These are phyloP conservation scores for Datnioides undecimradiatus DNA, from an alignment of 2,113 vertebrate species.

Conservation along the genomic window DNA sequence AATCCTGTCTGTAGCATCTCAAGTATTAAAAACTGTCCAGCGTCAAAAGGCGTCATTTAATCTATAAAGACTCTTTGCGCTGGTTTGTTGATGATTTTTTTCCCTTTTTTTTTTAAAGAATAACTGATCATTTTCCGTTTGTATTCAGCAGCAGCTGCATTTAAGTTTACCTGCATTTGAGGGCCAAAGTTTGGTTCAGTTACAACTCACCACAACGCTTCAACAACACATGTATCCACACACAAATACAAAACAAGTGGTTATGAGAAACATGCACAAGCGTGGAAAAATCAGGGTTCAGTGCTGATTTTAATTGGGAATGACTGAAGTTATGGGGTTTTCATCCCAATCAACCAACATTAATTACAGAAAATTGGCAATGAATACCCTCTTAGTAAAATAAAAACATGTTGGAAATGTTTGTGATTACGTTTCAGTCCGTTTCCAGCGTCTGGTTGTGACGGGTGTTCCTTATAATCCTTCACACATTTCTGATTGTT, in stretches of 20 bases:
- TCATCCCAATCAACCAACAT: not conserved
- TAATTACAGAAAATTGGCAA: not conserved
- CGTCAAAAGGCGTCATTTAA: not conserved
- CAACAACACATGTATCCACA: too few species aligned
- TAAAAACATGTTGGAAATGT: not conserved
- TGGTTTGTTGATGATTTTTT: not conserved
- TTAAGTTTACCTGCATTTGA: too few species aligned
- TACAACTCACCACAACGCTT: not conserved
- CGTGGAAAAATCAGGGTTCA: too few species aligned
- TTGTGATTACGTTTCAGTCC: too few species aligned
- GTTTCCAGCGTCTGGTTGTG: not conserved
- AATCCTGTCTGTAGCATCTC: constrained; percentile 7
- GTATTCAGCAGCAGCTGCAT: too few species aligned
- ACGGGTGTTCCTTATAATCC: too few species aligned
- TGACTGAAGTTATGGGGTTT: not conserved
- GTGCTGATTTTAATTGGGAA: not conserved
- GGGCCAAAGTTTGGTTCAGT: not conserved
- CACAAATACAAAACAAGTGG: not conserved
- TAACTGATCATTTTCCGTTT: too few species aligned
- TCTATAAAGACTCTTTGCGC: too few species aligned
- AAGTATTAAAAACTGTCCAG: not conserved
- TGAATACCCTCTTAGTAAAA: not conserved
- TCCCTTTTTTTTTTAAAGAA: not conserved
- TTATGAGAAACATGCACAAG: not conserved
- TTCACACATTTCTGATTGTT: too few species aligned